Base-by-base conservation (phyloP, 2,888 invertebrate species). In the Tethea ocularis region DNA sequence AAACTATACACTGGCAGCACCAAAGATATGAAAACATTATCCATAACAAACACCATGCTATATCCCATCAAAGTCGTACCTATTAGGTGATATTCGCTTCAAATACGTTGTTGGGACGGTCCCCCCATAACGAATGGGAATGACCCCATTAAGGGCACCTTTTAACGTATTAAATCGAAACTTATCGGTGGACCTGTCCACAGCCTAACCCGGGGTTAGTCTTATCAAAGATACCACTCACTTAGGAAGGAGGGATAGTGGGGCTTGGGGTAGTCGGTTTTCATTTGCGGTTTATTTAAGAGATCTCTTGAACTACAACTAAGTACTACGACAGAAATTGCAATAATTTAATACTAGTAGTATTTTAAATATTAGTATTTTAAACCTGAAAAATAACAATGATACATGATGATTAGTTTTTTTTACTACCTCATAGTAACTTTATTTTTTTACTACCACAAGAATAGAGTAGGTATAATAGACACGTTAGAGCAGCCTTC, bases 91-190 rank as follows among this genome's bases (percentile, higher is more conserved):
- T 46, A 75, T 72, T 71, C 77, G 70, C 80, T 46, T 46, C 46
- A 46, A 80, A 79, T 79, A 78, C 78, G 74, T 76, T 72, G 71
- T 76, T 72, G 71, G 75, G 75, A 70, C 74, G 71, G 76, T 72
- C 77, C 77, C 77, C 81, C 83, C 78, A 84, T 89, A 90, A 91
- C 87, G 87, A 88, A 91, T 89, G 89, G 86, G 82, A 87, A 89
- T 80, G 89, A 83, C 86, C 87, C 85, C 83, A 91, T 92, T 91
- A 90, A 82, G 78, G 87, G 86, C 86, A 89, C 91, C 91, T 92
- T 93, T 93, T 91, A 90, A 90, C 86, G 89, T 91, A 90, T 89
- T 91, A 91, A 91, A 90, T 89, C 86, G 87, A 75, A 82, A 87
- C 84, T 89, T 89, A 89, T 88, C 87, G 83, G 77, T 74, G 80